Percentiles rank a stretch among this genome's conserved stretches.
Conservation (phyloP, 2,797 vertebrate species). For the Lepidocolaptes lacrymiger region DNA sequence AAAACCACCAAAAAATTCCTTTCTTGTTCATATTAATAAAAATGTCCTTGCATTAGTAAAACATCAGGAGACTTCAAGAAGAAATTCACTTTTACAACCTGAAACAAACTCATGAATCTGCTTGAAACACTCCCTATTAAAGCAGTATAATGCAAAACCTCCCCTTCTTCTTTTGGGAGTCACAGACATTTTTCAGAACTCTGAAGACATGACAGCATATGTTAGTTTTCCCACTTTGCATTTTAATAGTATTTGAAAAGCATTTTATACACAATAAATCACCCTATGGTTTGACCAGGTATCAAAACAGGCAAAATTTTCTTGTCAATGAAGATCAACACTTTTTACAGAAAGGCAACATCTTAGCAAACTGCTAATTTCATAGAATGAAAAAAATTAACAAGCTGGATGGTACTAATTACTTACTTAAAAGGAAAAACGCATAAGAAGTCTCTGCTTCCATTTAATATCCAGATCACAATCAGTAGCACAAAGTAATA, state of each 20-base stretch:
- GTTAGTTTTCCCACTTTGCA: background rate
- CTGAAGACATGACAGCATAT: background rate
- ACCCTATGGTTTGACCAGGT: background rate
- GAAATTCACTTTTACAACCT: background rate
- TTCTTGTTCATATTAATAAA: background rate
- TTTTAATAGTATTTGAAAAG: background rate
- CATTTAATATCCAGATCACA: constrained; percentile 54
- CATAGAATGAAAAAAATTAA: constrained; percentile 31
- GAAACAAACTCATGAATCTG: background rate
- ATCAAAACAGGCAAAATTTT: constrained; percentile 32
- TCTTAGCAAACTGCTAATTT: constrained; percentile 11
- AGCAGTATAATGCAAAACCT: background rate
- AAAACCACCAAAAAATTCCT: background rate
- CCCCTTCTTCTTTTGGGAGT: background rate
- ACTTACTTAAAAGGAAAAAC: constrained; percentile 45
- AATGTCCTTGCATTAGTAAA: background rate
- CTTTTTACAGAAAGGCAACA: constrained; percentile 1
- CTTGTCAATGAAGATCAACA: constrained; percentile 24
- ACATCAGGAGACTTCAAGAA: background rate
- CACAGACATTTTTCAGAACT: background rate
- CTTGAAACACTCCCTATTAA: background rate
- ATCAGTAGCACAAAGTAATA: background rate
- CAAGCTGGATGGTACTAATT: constrained; percentile 10
- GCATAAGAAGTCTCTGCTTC: background rate
- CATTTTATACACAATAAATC: background rate